phyloP scores from a whole-genome alignment of 1,140 invertebrate species.

The Neocloeon triangulifer region DNA sequence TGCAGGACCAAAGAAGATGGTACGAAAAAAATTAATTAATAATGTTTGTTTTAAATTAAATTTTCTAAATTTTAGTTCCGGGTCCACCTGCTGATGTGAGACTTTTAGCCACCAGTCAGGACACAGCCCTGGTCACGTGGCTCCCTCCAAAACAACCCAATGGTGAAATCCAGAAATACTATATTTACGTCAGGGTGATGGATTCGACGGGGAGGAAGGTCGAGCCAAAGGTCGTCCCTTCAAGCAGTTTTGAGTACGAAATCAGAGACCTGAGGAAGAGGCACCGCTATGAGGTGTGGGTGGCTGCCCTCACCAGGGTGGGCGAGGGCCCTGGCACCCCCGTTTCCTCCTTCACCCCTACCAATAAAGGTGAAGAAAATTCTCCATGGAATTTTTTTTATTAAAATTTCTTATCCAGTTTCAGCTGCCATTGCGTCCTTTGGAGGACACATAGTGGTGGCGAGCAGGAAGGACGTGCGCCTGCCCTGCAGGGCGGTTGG shows the following conservation, averaged over 20 bases:
- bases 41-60: not conserved
- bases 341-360: constrained; percentile 24
- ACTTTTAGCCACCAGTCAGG: constrained; percentile 36
- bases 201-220: constrained; percentile 27
- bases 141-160: constrained; percentile 44
- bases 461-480: constrained; percentile 27
- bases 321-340: constrained; percentile 29
- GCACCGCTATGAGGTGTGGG: constrained; percentile 37
- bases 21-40: constrained; percentile 10
- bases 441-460: constrained; percentile 23
- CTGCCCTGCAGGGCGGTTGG: constrained; percentile 33
- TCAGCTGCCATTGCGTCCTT: constrained; percentile 36
- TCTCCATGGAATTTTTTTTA: not conserved
- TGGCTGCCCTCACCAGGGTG: constrained; percentile 31
- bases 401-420: constrained; percentile 18
- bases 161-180: constrained; percentile 49
- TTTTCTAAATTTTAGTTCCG: constrained; percentile 22
- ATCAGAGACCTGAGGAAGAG: constrained; percentile 26
- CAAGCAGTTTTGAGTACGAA: constrained; percentile 26
- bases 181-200: constrained; percentile 38
- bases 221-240: constrained; percentile 13
- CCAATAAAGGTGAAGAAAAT: constrained; percentile 18
- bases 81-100: constrained; percentile 51
- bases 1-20: constrained; percentile 50
- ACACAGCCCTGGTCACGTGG: constrained; percentile 56